Conservation (phyloP, 2,888 invertebrate genomes). For the Odontocolon sp. region DNA sequence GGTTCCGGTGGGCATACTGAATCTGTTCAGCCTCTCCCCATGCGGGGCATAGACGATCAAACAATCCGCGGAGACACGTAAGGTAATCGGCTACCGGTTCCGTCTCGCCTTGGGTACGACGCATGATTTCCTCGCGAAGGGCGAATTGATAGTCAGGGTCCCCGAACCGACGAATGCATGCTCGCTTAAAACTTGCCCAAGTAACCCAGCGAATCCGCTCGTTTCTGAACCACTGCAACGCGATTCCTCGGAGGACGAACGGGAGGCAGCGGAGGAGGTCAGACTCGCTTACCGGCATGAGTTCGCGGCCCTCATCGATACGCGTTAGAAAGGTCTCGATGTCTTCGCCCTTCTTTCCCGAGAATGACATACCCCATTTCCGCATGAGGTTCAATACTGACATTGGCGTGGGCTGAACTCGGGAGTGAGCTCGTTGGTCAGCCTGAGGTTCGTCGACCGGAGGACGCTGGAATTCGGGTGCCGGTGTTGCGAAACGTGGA, state of each 20-base stretch:
- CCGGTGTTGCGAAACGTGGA: too few relatives aligned
- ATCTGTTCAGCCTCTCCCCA: neutral
- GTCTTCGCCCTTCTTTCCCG: neutral
- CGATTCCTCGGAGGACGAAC: neutral
- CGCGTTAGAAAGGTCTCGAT: constrained; percentile 12
- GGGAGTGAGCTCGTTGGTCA: too few relatives aligned
- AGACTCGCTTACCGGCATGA: neutral
- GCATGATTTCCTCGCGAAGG: neutral
- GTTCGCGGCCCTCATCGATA: neutral
- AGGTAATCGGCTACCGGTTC: neutral
- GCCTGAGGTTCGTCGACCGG: too few relatives aligned
- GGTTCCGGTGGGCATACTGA: constrained; percentile 2
- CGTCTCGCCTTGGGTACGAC: neutral
- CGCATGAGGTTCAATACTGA: neutral
- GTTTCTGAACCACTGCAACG: constrained; percentile 24
- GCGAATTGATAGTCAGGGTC: neutral
- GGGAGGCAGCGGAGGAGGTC: constrained; percentile 1
- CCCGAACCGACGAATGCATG: neutral
- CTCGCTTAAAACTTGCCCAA: neutral
- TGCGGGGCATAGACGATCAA: neutral
- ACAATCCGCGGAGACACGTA: constrained; percentile 6
- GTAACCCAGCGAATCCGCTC: neutral
- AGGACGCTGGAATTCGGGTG: too few relatives aligned
- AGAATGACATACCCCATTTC: constrained; percentile 22
- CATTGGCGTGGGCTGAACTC: too few relatives aligned